A percentile compares a stretch with the other conserved stretches of the same genome.
Evolutionary conservation across 2,888 invertebrate genomes (phyloP).

Genomic region (Apodemia hepburni): DNA sequence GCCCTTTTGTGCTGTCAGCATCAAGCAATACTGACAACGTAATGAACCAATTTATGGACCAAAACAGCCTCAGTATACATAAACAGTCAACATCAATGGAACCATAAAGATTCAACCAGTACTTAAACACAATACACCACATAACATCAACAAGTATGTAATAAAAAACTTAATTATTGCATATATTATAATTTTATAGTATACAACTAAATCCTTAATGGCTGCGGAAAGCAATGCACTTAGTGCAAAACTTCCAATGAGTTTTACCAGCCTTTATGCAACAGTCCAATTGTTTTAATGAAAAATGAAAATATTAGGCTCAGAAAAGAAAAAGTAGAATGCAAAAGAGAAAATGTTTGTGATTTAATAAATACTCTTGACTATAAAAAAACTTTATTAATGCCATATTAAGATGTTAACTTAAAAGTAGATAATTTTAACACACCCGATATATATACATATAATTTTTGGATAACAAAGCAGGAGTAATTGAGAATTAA

Average conservation of each 20-base stretch:
- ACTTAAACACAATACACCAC: slow-evolving; percentile 34
- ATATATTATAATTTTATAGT: slow-evolving; percentile 47
- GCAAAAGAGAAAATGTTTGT: background rate
- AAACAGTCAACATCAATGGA: slow-evolving; percentile 30
- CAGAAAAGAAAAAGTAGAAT: background rate
- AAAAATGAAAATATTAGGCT: slow-evolving; percentile 5
- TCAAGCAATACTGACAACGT: background rate
- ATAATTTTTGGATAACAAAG: background rate
- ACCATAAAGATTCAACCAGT: slow-evolving; percentile 36
- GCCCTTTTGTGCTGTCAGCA: slow-evolving; percentile 7
- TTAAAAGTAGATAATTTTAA: background rate
- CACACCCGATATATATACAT: background rate
- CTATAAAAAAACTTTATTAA: slow-evolving; percentile 19
- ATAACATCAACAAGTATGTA: slow-evolving; percentile 49
- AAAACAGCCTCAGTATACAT: slow-evolving; percentile 43
- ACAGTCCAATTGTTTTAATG: slow-evolving; percentile 13
- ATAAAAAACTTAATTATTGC: slow-evolving; percentile 61
- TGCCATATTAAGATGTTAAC: slow-evolving; percentile 14
- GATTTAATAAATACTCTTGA: slow-evolving; percentile 4
- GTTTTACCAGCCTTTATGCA: slow-evolving; percentile 20
- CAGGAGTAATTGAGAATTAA: background rate
- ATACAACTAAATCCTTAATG: slow-evolving; percentile 54
- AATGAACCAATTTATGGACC: background rate
- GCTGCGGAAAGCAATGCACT: slow-evolving; percentile 44
- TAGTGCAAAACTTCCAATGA: slow-evolving; percentile 40